Percentiles rank a stretch among this genome's conserved stretches.
Evolutionary conservation across 2,888 invertebrate genomes (phyloP).

Genomic region (Drosophila nr. perissopoda): DNA sequence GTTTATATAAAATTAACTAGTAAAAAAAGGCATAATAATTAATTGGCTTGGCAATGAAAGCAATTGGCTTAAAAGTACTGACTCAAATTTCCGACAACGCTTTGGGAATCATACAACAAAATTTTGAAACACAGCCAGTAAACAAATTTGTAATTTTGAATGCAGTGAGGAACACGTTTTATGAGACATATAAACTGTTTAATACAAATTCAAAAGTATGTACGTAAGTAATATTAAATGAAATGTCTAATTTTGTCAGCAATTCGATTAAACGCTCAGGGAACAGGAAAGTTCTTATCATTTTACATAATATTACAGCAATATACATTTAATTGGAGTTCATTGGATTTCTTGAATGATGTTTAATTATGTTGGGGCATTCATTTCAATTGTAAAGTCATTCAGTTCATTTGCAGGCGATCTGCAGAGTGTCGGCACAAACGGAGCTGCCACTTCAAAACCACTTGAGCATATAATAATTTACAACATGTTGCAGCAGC

Average conservation of each 20-base stretch:
- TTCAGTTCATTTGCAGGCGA: slow-evolving; percentile 47
- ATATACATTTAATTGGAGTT: slow-evolving; percentile 18
- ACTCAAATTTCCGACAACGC: not conserved
- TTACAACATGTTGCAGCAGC: slow-evolving; percentile 66
- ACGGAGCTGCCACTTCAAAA: slow-evolving; percentile 49
- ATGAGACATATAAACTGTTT: not conserved
- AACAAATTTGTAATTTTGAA: not conserved
- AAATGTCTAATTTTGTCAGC: not conserved
- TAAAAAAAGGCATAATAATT: not conserved
- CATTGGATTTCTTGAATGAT: slow-evolving; percentile 8
- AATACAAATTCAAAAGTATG: not conserved
- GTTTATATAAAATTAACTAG: not conserved
- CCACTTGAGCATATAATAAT: slow-evolving; percentile 73
- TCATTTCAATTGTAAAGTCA: slow-evolving; percentile 19
- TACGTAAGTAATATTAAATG: not conserved
- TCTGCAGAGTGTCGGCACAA: slow-evolving; percentile 44
- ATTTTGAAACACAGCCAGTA: not conserved
- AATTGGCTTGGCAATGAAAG: not conserved
- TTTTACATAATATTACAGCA: not conserved
- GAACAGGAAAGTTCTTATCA: not conserved
- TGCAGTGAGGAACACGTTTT: not conserved
- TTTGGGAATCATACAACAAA: not conserved
- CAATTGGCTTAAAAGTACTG: not conserved
- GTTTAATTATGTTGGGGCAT: slow-evolving; percentile 25
- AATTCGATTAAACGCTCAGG: not conserved